These are phyloP conservation scores for Poecilus cupreus DNA, from an alignment of 2,888 invertebrate species.

Conservation along the genomic window DNA sequence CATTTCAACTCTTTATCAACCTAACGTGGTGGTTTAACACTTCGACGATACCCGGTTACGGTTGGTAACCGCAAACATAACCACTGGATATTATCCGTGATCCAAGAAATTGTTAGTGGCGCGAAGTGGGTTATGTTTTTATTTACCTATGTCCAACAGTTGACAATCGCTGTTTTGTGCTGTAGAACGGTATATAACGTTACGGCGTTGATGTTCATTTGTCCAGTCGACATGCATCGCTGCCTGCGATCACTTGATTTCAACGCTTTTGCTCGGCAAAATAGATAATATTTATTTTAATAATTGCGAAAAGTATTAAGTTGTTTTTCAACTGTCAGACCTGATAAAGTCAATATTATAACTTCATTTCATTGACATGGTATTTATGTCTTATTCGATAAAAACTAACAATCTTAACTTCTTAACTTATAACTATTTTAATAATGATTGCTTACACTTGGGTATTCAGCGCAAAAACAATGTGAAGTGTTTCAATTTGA, in stretches of 20 bases:
- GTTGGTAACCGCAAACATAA: not conserved
- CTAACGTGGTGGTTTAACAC: not conserved
- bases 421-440: not conserved
- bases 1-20: not conserved
- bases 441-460: not conserved
- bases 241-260: slow-evolving; percentile 41
- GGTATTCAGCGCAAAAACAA: too few species aligned
- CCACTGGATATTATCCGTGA: slow-evolving; percentile 14
- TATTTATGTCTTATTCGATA: not conserved
- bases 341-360: slow-evolving; percentile 38
- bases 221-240: slow-evolving; percentile 29
- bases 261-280: slow-evolving; percentile 33
- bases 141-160: slow-evolving; percentile 20
- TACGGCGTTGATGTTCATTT: slow-evolving; percentile 23
- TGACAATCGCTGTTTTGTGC: slow-evolving; percentile 44
- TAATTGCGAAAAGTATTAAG: slow-evolving; percentile 35
- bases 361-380: not conserved
- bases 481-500: too few species aligned
- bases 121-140: slow-evolving; percentile 39
- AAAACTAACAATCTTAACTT: not conserved
- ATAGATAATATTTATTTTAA: slow-evolving; percentile 40
- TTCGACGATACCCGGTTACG: slow-evolving; percentile 11
- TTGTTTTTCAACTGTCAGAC: slow-evolving; percentile 20
- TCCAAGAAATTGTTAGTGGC: slow-evolving; percentile 32
- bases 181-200: not conserved